Evolutionary conservation across 53 echinoderm and acorn worm genomes (phyloP).

Genomic region (Patiria pectinifera): DNA sequence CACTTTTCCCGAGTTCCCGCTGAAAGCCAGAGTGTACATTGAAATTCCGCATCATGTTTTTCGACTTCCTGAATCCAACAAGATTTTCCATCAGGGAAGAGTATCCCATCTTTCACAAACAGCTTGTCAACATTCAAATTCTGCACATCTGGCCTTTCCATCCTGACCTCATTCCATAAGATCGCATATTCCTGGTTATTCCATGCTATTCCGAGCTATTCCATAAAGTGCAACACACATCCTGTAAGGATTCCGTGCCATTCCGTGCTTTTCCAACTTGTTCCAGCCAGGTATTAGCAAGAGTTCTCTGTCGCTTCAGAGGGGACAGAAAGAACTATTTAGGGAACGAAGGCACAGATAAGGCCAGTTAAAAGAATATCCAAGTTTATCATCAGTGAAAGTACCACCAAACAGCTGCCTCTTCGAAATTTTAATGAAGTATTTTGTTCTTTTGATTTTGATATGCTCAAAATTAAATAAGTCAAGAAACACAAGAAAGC

Average conservation of each 20-base stretch:
- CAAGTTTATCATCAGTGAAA: neutral
- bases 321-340: constrained; percentile 24
- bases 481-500: neutral
- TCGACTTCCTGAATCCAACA: no score
- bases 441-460: neutral
- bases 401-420: neutral
- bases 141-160: neutral
- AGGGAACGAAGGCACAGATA: neutral
- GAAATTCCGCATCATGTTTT: no score
- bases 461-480: neutral
- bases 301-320: constrained; percentile 52
- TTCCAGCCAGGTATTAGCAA: constrained; percentile 28
- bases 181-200: neutral
- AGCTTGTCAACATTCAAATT: neutral
- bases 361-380: neutral
- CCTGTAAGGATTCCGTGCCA: neutral
- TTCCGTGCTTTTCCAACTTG: neutral
- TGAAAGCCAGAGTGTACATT: no score
- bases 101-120: neutral
- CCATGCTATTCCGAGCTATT: neutral
- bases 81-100: no score
- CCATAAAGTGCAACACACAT: neutral
- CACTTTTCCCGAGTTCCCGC: no score
- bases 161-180: neutral
- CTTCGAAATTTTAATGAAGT: neutral